These are phyloP conservation scores for Erebia ligea DNA, from an alignment of 2,888 invertebrate genomes.

Conservation along the genomic window DNA sequence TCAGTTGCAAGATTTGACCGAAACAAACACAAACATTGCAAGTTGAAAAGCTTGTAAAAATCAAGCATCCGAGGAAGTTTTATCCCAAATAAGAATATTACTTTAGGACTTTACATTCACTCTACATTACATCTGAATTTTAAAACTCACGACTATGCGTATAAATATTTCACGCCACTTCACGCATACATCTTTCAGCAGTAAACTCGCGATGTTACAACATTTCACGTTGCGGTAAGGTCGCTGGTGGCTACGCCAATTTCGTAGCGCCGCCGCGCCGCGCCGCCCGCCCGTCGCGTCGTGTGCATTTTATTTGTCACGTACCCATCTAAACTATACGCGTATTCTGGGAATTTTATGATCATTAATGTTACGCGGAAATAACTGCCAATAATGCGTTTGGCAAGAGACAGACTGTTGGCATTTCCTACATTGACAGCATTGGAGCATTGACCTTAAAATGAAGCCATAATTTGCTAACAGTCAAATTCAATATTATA, in stretches of 20 bases:
- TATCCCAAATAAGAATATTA: too few relatives aligned
- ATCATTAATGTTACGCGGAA: conserved; percentile 1
- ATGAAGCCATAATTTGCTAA: background rate
- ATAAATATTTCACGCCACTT: background rate
- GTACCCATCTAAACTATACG: conserved; percentile 15
- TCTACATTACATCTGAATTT: background rate
- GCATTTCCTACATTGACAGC: conserved; percentile 12
- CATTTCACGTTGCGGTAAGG: conserved; percentile 4
- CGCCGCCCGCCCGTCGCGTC: background rate
- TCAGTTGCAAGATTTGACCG: too few relatives aligned
- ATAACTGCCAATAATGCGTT: conserved; percentile 10
- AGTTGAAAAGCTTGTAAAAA: too few relatives aligned
- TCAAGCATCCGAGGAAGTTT: too few relatives aligned
- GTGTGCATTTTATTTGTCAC: conserved; percentile 6
- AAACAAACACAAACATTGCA: too few relatives aligned
- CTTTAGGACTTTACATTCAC: background rate
- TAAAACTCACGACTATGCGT: background rate
- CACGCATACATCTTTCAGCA: conserved; percentile 6
- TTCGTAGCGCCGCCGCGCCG: conserved; percentile 16
- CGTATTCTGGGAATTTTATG: conserved; percentile 9
- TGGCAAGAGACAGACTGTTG: conserved; percentile 20
- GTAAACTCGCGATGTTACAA: conserved; percentile 5
- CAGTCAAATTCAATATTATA: background rate
- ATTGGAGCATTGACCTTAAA: conserved; percentile 20
- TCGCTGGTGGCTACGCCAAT: conserved; percentile 18